Evolutionary conservation across 2,113 vertebrate genomes (phyloP).

Genomic region (Jaculus jaculus): DNA sequence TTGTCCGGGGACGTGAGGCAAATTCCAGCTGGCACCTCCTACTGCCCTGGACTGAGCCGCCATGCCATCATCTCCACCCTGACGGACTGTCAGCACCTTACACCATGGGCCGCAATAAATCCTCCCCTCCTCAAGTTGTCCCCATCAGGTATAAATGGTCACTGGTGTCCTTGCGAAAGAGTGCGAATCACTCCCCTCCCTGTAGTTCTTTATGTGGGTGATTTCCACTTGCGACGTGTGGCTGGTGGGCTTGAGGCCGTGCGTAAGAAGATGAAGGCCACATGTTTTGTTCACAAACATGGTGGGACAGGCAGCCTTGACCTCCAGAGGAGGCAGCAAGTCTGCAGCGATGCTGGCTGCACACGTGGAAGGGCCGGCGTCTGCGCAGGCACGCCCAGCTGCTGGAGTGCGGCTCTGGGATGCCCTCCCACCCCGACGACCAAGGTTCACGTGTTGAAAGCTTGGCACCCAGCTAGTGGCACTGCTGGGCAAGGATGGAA

Average conservation of each 20-base stretch:
- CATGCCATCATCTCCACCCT: background rate
- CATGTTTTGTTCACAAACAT: background rate
- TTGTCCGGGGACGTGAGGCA: background rate
- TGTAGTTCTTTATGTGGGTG: background rate
- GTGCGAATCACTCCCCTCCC: background rate
- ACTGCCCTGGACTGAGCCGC: background rate
- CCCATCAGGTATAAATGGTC: too few species aligned
- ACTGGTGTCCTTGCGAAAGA: background rate
- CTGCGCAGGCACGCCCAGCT: fast-evolving
- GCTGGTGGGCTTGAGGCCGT: background rate
- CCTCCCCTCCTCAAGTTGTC: background rate
- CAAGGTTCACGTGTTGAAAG: too few species aligned
- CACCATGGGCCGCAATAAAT: background rate
- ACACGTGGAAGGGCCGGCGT: background rate
- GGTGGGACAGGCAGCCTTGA: background rate
- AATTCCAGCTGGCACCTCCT: background rate
- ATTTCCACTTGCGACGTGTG: background rate
- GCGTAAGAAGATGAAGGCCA: background rate
- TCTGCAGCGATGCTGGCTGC: background rate
- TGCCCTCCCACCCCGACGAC: fast-evolving
- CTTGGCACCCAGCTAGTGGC: background rate
- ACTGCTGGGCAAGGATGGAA: background rate
- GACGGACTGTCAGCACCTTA: background rate
- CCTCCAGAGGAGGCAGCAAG: background rate
- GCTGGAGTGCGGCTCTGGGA: background rate